Base-by-base conservation (phyloP, 2,888 invertebrate genomes). In the Drosophila mayaguana region DNA sequence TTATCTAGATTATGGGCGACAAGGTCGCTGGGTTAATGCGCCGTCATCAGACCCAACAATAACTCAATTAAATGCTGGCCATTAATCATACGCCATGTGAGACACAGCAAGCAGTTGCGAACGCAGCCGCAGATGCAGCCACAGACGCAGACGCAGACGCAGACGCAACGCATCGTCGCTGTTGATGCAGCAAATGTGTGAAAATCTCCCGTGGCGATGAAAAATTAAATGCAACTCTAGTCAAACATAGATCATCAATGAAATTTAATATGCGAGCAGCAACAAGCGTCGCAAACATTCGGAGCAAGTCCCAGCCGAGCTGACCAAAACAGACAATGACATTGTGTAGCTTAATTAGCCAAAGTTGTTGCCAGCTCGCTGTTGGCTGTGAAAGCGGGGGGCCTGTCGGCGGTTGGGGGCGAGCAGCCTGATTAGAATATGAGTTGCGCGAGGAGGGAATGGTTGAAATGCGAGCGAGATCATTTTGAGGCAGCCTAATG, bases 191-290 rank as follows among this genome's bases (percentile, higher is more conserved):
- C 80, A 83, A 83, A 89, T 89, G 91, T 89, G 89, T 90, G 89
- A 89, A 91, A 91, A 90, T 89, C 82, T 86, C 91, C 91, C 82
- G 89, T 78, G 74, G 91, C 63, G 89, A 86, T 89, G 83, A 89
- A 85, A 91, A 89, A 91, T 90, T 85, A 86, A 88, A 90, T 82
- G 90, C 83, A 90, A 76, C 77, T 80, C 83, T 88, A 78, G 77
- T 78, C 66, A 81, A 72, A 77, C 90, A 78, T 90, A 78, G 90
- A 90, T 91, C 91, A 91, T 88, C 88, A 90, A 90, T 89, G 91
- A 89, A 91, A 89, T 88, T 89, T 89, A 89, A 91, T 91, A 89
- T 90, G 91, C 76, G 68, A 43, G 28, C 70, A 78, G 61, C 68
- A 53, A 65, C 70, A 61, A 61, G 67, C 54, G 55, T 48, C 54